Evolutionary conservation across 2,888 invertebrate genomes (phyloP), one percentile per base, ranked within the genome.

Genomic region (Macrosiphum euphorbiae): DNA sequence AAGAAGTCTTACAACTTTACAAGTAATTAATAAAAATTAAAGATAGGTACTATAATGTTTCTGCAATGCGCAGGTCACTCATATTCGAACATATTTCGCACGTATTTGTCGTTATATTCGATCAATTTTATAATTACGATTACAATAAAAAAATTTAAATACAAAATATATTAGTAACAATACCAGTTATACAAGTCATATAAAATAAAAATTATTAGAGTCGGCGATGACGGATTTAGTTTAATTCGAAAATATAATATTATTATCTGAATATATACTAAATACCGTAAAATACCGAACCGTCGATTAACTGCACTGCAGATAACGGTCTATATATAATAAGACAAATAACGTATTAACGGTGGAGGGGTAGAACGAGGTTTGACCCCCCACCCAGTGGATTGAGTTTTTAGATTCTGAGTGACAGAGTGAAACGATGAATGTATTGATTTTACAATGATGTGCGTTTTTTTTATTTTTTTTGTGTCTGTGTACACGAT

Each of bases 271-370:
- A 35, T 24, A 35, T 24, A 35, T 44, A 44, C 20, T 78, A 78
- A 78, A 78, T 78, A 78, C 78, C 35, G 8, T 35, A 78, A 78
- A 78, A 35, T 78, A 78, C 20, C 35, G 20, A 78, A 78, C 35
- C 78, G 78, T 78, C 35, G 35, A 78, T 78, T 35, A 78, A 78
- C 78, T 78, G 78, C 35, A 78, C 78, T 78, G 78, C 78, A 78
- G 35, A 78, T 78, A 35, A 78, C 35, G 35, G 35, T 78, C 7
- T 78, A 20, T 78, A 35, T 78, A 35, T 78, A 78, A 78, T 35
- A 78, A 78, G 35, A 78, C 78, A 78, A 67, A 35, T 67, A 67
- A 78, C 78, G 78, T 78, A 78, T 78, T 78, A 35, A 41, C 35
- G 35, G 20, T 20, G 35, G 78, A 8, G 8, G 67, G 35, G 20